Conservation (phyloP, 2,113 vertebrate genomes). For the Taxidea taxus region DNA sequence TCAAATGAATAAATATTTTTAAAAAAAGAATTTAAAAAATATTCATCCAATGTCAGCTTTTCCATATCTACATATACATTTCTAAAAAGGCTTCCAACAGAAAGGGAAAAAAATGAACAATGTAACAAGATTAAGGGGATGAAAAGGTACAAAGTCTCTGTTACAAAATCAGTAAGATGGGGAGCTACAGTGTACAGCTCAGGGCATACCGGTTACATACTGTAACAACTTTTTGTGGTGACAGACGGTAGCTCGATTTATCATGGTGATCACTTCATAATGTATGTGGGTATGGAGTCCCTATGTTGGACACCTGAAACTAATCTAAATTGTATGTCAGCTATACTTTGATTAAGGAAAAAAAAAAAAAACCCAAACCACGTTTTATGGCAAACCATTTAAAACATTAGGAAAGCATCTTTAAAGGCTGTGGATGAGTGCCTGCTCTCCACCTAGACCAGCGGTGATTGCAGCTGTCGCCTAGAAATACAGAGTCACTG, state of each 20-base stretch:
- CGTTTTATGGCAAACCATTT: slow-evolving; percentile 47
- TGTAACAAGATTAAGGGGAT: slow-evolving; percentile 50
- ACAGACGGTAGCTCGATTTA: background rate
- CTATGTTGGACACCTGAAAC: background rate
- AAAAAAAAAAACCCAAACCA: background rate
- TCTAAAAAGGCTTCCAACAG: background rate
- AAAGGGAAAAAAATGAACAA: slow-evolving; percentile 41
- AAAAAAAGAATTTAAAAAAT: background rate
- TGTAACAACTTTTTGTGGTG: background rate
- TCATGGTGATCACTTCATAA: background rate
- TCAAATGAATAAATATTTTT: no score
- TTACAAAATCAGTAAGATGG: background rate
- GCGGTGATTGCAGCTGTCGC: slow-evolving; percentile 10
- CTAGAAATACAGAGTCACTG: slow-evolving; percentile 31
- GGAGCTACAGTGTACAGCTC: background rate
- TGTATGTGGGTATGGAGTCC: background rate
- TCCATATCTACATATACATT: background rate
- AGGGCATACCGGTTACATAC: background rate
- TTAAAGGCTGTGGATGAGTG: slow-evolving; percentile 59
- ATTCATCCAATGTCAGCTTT: background rate
- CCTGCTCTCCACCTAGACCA: slow-evolving; percentile 51
- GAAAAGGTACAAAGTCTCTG: background rate
- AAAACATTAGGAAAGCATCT: slow-evolving; percentile 70
- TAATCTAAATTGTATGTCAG: background rate
- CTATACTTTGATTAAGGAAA: background rate